Base-by-base conservation (phyloP, 2,888 invertebrate species). In the Melieria crassipennis region DNA sequence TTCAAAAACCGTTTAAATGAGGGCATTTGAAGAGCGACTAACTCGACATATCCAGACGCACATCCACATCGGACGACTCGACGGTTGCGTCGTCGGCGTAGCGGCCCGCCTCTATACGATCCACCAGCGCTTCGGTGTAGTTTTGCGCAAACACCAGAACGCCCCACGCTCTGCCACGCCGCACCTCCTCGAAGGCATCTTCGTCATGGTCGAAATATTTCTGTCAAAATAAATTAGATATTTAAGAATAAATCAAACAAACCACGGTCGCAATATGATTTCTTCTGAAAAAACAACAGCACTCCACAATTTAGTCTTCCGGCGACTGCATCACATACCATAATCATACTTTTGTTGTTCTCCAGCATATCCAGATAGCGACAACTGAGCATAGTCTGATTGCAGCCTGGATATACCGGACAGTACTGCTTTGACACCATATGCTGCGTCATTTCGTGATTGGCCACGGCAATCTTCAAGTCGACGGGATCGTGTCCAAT, bases 31-130 rank as follows among this genome's bases (percentile, higher is more conserved):
- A 11, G 52, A 50, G 13, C 1, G 11, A 85, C 89, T 89, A 86
- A 96, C 96, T 96, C 77, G 95, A 93, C 88, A 94, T 93, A 80
- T 96, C 96, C 88, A 95, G 89, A 78, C 90, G 90, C 0, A 95
- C 90, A 70, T 89, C 88, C 73, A 96, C 89, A 5, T 92, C 91
- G 0, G 95, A 92, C 65, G 87, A 87, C 43, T 89, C 86, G 1
- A 94, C 79, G 4, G 90, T 90, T 73, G 87, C 88, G n/a, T 89
- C 85, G 46, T 89, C 89, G 0, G 90, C 89, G 73, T 89, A 87
- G 47, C 91, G 89, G 0, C 91, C 91, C 52, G 88, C 84, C 4
- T 89, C 89, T 65, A 93, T 88, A 73, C 93, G 88, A 69, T 89
- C 86, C 65, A 90, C 89, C 1, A 96, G 85, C 1, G 92, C 89